Base-by-base conservation (phyloP, 2,113 vertebrate genomes). In the Pseudorasbora parva region DNA sequence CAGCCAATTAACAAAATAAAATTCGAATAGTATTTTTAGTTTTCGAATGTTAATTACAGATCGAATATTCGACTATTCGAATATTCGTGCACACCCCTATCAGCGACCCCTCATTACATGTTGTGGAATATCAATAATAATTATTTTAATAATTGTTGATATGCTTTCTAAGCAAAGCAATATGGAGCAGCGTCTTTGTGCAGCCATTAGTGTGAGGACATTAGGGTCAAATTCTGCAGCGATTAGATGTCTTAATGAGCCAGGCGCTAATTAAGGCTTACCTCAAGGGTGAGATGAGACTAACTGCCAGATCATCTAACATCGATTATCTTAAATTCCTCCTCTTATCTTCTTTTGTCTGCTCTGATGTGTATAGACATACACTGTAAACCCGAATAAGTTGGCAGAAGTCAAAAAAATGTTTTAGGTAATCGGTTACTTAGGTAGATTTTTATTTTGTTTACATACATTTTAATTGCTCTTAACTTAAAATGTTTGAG, bases 171-270 rank as follows among this genome's bases (percentile, higher is more conserved):
- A 66, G 17, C 25, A 23, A 47, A 81, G 49, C 4, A 4, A 17
- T 19, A 59, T 4, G 8, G 59, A 37, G 1, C 6, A 56, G 8
- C 11, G 14, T 81, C 47, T 30, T 17, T 75, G 43, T 27, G 2
- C 30, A 66, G 72, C 21, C 79, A 73, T 75, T 51, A 71, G 51
- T 25, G 15, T 43, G 57, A 56, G 68, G 66, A 21, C 78, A 62
- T 56, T 23, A 43, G 37, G 82, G 73, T 43, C 5, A 25, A 25
- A 57, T 68, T 72, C 51, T 60, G 51, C 62, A 56, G 84, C 12
- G 71, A 87, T 85, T 81, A 83, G 86, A 47, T 37, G 41, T 66
- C 41, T 71, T 85, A 85, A 85, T n/a, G 62, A 81, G 27, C 45
- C 56, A 30, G 41, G 19, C 25, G 8, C 71, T 87, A 85, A 84